Evolutionary conservation across 2,797 vertebrate species (phyloP).

Genomic region (Loriculus beryllinus): DNA sequence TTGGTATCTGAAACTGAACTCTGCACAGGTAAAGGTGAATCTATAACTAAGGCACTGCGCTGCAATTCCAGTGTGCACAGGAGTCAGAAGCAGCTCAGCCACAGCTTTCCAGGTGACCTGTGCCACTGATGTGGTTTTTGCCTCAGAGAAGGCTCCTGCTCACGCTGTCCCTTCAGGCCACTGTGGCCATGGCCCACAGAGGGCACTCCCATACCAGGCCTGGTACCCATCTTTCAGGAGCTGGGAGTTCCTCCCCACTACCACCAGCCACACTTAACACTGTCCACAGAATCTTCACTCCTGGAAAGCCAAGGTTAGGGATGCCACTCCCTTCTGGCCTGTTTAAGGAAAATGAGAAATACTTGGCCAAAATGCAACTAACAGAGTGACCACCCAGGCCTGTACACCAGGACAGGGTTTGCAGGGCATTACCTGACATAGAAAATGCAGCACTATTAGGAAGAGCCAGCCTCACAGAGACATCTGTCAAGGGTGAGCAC

Average conservation of each 20-base stretch:
- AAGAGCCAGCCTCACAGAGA: not conserved
- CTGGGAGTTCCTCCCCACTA: not conserved
- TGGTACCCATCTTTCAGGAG: not conserved
- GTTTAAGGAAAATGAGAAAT: not conserved
- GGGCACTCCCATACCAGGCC: not conserved
- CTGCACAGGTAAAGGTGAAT: not conserved
- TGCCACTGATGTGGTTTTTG: not conserved
- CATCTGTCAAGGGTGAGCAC: not conserved
- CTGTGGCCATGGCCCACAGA: not conserved
- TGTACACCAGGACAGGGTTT: not conserved
- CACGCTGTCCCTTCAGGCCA: not conserved
- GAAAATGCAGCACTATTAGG: not conserved
- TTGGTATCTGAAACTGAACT: not conserved
- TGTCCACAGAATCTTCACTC: not conserved
- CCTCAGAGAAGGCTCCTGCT: not conserved
- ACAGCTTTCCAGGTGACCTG: not conserved
- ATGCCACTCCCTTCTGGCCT: not conserved
- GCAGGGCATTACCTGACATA: not conserved
- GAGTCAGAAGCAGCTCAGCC: not conserved
- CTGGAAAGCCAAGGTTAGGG: not conserved
- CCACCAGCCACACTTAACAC: not conserved
- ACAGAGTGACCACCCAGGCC: not conserved
- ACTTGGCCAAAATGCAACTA: not conserved
- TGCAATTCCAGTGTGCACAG: not conserved
- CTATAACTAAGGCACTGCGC: not conserved